These are phyloP conservation scores for Eidolon dupreanum DNA, from an alignment of 2,797 vertebrate genomes.

Conservation along the genomic window DNA sequence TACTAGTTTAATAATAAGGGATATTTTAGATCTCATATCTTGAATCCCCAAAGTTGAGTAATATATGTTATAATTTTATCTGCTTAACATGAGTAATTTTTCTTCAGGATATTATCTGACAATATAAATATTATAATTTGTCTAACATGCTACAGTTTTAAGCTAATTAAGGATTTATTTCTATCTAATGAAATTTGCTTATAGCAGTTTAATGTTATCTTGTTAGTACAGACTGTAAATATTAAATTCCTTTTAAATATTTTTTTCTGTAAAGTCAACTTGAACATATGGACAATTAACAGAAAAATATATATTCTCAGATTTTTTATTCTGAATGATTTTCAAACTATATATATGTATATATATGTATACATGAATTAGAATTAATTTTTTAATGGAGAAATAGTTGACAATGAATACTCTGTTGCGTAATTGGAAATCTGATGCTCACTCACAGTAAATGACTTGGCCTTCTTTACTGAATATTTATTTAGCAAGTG, in stretches of 20 bases:
- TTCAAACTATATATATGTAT: not conserved
- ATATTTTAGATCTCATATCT: constrained; percentile 24
- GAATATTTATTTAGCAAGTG: constrained; percentile 44
- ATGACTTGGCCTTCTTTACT: not conserved
- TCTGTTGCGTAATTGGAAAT: not conserved
- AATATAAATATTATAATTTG: constrained; percentile 54
- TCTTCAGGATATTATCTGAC: constrained; percentile 33
- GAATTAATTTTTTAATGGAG: constrained; percentile 8
- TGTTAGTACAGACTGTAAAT: constrained; percentile 42
- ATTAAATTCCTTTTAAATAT: constrained; percentile 36
- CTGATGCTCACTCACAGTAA: not conserved
- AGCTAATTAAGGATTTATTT: constrained; percentile 61
- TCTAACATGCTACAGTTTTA: constrained; percentile 49
- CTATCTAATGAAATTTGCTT: constrained; percentile 45
- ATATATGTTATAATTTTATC: not conserved
- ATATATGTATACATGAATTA: not conserved
- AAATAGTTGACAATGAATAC: not conserved
- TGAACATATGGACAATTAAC: not conserved
- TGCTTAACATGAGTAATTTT: not conserved
- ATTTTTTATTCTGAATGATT: constrained; percentile 15
- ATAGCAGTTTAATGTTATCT: constrained; percentile 52
- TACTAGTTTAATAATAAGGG: not conserved
- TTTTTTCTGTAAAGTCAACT: constrained; percentile 20
- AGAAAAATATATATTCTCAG: not conserved
- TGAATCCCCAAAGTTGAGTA: not conserved